Base-by-base conservation (phyloP, 1,140 invertebrate genomes). In the Drosophila persimilis region DNA sequence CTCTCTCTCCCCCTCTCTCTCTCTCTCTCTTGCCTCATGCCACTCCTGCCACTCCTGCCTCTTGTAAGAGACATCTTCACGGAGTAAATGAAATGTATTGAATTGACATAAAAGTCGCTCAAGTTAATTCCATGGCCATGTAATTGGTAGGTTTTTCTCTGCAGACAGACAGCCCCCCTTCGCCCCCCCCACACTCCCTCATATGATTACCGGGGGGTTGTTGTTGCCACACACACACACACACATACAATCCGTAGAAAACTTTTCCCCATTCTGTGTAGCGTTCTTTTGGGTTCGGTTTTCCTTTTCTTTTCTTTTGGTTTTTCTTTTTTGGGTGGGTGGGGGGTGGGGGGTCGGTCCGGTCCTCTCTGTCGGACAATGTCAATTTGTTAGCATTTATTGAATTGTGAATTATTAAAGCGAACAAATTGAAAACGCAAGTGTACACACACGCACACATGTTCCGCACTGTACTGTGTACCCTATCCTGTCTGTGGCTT, bases 321-420 rank as follows among this genome's bases (percentile, higher is more conserved):
- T 64, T 79, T 88, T 76, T 3, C 11, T 35, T 35, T 9, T 17
- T 3, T 9, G 11, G 35, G 35, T 5, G 24, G 15, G 15, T 15
- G 15, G 15, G 15, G 15, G 15, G 15, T 15, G 15, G 15, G 15
- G 24, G 24, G 24, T 3, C 24, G 24, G 1, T 2, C 1, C 1
- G 5, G 24, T 31, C 29, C 29, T 39, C 11, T 4, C 11, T 39
- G 35, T 39, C 11, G 83, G 84, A 88, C 83, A 88, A 88, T 88
- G 83, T 88, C 83, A 88, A 88, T 88, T 88, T 88, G 83, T 88
- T 88, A 88, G 83, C 79, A 84, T 90, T 90, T 88, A 90, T 90
- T 90, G 88, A 90, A 90, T 84, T 90, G 83, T 90, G 83, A 90
- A 90, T 90, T 90, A 90, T 90, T 90, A 90, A 89, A 88, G 88